These are phyloP conservation scores for Neosalanx taihuensis DNA, from an alignment of 2,797 vertebrate species.

Conservation along the genomic window DNA sequence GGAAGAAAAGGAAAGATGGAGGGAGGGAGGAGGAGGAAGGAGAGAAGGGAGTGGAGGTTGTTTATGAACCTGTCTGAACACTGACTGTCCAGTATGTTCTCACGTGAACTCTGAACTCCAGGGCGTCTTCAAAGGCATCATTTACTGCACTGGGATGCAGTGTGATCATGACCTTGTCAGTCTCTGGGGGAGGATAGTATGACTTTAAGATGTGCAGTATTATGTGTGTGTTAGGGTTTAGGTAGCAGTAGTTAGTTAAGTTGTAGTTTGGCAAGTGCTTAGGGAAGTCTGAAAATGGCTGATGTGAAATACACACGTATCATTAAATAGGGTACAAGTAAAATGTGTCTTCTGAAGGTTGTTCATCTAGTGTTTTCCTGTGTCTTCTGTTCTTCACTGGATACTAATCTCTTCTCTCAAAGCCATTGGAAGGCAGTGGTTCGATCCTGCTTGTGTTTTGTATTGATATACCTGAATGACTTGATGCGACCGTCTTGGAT, in stretches of 20 bases:
- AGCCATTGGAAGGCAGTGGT: conserved; percentile 55
- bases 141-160: neutral
- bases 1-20: neutral
- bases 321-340: too few relatives aligned
- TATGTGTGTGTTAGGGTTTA: neutral
- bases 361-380: neutral
- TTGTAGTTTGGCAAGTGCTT: neutral
- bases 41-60: conserved; percentile 1
- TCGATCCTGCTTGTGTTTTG: conserved; percentile 43
- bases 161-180: conserved; percentile 12
- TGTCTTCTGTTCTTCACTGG: neutral
- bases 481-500: neutral
- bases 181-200: neutral
- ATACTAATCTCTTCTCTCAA: conserved; percentile 36
- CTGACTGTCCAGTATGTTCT: conserved; percentile 22
- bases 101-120: conserved; percentile 43
- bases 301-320: too few relatives aligned
- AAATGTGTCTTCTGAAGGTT: too few relatives aligned
- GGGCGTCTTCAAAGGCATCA: neutral
- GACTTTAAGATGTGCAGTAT: neutral
- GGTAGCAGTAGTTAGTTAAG: neutral
- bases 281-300: conserved; percentile 1
- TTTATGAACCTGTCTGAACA: conserved; percentile 25
- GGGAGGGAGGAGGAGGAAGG: conserved; percentile 16
- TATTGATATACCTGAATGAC: conserved; percentile 44